Evolutionary conservation across 1,140 invertebrate species (phyloP), one percentile per base, ranked within the genome.

Genomic region (Eulimnadia texana): DNA sequence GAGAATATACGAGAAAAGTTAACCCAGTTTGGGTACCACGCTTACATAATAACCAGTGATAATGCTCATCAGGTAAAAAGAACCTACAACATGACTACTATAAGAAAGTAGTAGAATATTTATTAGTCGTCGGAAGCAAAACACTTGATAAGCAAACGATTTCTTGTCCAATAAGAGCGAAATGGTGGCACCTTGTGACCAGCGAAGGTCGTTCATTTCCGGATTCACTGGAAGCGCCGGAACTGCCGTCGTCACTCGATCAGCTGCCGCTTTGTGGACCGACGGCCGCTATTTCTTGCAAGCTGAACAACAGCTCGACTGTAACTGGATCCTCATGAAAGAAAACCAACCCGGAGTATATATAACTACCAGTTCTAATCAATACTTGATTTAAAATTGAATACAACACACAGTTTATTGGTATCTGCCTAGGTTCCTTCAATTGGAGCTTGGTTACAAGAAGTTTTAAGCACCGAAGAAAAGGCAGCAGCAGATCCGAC

Each of bases 181-280:
- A 70, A 83, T 83, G 66, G 74, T 85, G 51, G 81, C 85, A 1
- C 74, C 79, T 1, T 82, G 82, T 62, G 93, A 98, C 72, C 78
- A 83, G 69, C 77, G 92, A 54, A 73, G 89, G 64, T 76, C 82
- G 63, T 96, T 84, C 72, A 79, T 98, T 3, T 86, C 85, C 55
- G 90, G 90, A 2, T 98, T 94, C 73, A 83, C 81, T 58, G 94
- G 94, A 1, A 84, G 82, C 19, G 81, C 83, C 47, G 91, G 84
- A 0, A 82, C 83, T 1, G 90, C 85, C 0, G 78, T 93, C 1
- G 77, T 97, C 2, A 91, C 88, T 0, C 67, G 74, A 50, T 65
- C 73, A n/a, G 80, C 80, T 24, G 70, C 77, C 63, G 88, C 91
- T 0, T n/a, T 60, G 16, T 97, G 93, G 93, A 90, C 91, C 1